Evolutionary conservation across 2,113 vertebrate species (phyloP).

Genomic region (Macrotus californicus): DNA sequence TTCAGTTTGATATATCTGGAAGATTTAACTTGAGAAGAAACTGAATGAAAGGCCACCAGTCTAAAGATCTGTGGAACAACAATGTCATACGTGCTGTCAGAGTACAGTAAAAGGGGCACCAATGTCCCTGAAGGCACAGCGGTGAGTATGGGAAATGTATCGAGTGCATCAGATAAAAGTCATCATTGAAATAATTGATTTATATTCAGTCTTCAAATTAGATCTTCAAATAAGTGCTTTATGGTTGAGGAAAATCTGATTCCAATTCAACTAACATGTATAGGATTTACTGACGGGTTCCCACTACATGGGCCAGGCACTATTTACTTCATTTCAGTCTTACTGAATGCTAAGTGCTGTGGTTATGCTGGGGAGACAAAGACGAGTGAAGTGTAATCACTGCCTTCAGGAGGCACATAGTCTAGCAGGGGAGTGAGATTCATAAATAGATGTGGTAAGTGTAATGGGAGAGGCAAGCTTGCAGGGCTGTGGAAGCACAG

Average conservation of each 20-base stretch:
- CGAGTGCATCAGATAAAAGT: not conserved
- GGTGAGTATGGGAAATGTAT: not conserved
- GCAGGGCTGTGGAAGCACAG: not conserved
- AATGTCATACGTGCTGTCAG: not conserved
- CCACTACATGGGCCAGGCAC: not conserved
- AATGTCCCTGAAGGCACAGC: not conserved
- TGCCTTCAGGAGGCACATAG: not conserved
- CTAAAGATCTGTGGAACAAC: not conserved
- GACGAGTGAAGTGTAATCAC: not conserved
- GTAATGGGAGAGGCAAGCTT: not conserved
- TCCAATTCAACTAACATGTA: constrained; percentile 6
- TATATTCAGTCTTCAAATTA: not conserved
- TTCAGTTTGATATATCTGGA: not conserved
- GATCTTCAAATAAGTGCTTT: not conserved
- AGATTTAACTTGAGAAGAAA: not conserved
- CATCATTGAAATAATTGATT: not conserved
- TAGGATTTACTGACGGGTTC: not conserved
- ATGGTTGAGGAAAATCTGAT: not conserved
- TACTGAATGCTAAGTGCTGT: constrained; percentile 1
- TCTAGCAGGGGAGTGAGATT: not conserved
- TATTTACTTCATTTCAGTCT: constrained; percentile 19
- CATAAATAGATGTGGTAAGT: not conserved
- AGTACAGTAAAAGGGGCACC: not conserved
- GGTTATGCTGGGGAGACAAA: not conserved
- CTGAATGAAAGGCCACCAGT: not conserved